A percentile compares a stretch with the other conserved stretches of the same genome.
phyloP scores from a whole-genome alignment of 2,888 invertebrate genomes.

The Clivina fossor region DNA sequence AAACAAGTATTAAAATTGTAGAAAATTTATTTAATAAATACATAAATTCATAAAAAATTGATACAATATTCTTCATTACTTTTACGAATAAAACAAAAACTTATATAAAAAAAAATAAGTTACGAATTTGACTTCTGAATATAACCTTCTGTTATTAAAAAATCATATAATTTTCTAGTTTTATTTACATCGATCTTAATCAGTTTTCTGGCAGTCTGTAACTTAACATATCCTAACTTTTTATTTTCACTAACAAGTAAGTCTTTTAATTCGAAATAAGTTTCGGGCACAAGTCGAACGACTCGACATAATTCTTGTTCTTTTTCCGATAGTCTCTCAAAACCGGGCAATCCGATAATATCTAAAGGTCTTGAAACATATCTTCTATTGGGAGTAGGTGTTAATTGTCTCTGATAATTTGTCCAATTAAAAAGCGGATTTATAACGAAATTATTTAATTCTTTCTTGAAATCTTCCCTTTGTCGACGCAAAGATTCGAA shows the following conservation, averaged over 20 bases:
- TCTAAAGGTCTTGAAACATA: conserved; percentile 61
- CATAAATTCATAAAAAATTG: too few relatives aligned
- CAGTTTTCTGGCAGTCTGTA: conserved; percentile 79
- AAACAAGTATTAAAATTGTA: too few relatives aligned
- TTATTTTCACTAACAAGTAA: conserved; percentile 74
- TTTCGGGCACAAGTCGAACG: conserved; percentile 73
- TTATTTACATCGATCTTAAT: conserved; percentile 94
- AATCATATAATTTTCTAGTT: conserved; percentile 84
- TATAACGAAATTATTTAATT: conserved; percentile 52
- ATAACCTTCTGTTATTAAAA: conserved; percentile 71
- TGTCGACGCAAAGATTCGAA: conserved; percentile 67
- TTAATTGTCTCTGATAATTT: conserved; percentile 22
- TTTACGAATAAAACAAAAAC: conserved; percentile 8
- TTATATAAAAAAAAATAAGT: not conserved
- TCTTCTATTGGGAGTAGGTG: conserved; percentile 46
- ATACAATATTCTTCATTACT: too few relatives aligned
- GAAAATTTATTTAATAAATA: too few relatives aligned
- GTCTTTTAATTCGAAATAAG: conserved; percentile 77
- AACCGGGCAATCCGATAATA: conserved; percentile 75
- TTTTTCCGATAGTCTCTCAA: conserved; percentile 66
- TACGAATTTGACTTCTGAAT: conserved; percentile 59
- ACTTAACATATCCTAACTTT: conserved; percentile 70
- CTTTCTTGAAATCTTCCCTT: conserved; percentile 59
- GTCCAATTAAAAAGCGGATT: conserved; percentile 48
- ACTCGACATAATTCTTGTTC: conserved; percentile 79